These are phyloP conservation scores for Trematocara unimaculatum DNA, from an alignment of 2,113 vertebrate genomes.

Conservation along the genomic window DNA sequence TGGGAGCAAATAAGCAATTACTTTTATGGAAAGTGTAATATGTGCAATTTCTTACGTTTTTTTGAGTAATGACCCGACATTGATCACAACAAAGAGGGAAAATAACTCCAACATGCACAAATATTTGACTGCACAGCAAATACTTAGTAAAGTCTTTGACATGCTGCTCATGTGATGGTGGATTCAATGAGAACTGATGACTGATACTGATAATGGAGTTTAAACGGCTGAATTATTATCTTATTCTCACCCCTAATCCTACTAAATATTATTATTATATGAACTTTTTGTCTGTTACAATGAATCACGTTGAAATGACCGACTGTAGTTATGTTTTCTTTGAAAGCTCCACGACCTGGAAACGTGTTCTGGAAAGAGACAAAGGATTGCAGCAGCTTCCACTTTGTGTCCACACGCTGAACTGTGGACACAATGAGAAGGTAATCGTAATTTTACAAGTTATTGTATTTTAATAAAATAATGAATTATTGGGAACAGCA, in stretches of 20 bases:
- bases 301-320: background rate
- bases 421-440: background rate
- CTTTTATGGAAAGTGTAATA: background rate
- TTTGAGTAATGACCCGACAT: background rate
- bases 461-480: background rate
- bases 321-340: background rate
- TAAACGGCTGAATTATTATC: background rate
- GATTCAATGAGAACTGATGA: background rate
- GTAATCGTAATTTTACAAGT: background rate
- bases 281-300: background rate
- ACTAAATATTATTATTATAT: background rate
- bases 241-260: background rate
- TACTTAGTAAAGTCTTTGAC: background rate
- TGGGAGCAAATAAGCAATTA: background rate
- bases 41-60: background rate
- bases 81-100: background rate
- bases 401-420: background rate
- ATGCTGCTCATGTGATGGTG: background rate
- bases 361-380: background rate
- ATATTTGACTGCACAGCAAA: background rate
- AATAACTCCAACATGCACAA: background rate
- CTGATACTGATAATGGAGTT: background rate
- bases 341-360: background rate
- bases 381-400: background rate
- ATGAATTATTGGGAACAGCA: background rate